These are phyloP conservation scores for Salvator merianae DNA, from an alignment of 2,113 vertebrate species.

Conservation along the genomic window DNA sequence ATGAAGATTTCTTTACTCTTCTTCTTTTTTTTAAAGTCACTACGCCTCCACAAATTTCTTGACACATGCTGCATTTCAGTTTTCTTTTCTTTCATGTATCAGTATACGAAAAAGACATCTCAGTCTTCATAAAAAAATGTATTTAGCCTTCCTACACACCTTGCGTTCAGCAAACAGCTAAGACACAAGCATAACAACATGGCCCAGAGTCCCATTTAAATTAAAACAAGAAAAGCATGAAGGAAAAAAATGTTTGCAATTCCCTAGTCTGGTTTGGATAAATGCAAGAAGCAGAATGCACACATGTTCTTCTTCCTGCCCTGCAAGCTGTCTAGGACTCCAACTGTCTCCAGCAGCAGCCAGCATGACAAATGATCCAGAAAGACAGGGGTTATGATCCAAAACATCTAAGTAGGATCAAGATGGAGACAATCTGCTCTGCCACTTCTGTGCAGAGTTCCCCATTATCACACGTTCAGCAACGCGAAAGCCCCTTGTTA, in stretches of 20 bases:
- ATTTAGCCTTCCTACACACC: conserved; percentile 69
- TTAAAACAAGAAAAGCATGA: neutral
- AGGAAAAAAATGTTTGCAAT: no score
- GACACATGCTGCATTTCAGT: conserved; percentile 52
- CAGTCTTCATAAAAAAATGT: conserved; percentile 63
- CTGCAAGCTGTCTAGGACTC: no score
- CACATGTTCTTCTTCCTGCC: no score
- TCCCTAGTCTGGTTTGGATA: no score
- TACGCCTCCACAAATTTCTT: conserved; percentile 63
- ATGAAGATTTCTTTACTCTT: no score
- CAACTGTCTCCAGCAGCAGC: no score
- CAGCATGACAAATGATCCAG: no score
- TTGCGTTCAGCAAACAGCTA: neutral
- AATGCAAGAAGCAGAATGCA: no score
- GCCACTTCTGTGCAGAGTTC: neutral
- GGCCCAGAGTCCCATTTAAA: neutral
- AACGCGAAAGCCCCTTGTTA: neutral
- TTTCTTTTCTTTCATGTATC: conserved; percentile 37
- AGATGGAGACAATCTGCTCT: no score
- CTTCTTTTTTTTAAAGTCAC: conserved; percentile 42
- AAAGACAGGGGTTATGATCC: no score
- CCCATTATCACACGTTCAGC: neutral
- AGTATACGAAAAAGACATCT: conserved; percentile 64
- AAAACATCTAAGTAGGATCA: no score
- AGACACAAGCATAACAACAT: no score